Conservation (phyloP, 2,113 vertebrate species). For the Chloropsis hardwickii region DNA sequence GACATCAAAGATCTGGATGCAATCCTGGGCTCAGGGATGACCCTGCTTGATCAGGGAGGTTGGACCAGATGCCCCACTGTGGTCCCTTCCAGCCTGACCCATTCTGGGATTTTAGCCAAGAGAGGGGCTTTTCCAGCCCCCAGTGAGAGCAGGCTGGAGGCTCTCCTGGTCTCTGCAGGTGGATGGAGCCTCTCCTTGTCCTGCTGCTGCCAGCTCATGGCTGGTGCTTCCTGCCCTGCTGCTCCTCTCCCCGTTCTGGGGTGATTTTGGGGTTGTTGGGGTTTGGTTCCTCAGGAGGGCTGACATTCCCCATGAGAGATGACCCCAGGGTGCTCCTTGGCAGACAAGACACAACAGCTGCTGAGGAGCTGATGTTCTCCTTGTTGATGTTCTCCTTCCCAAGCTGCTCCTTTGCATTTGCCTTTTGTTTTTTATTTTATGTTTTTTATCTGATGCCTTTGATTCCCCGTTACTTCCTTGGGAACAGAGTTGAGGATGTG, state of each 20-base stretch:
- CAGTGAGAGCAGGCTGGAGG: not conserved
- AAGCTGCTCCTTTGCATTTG: not conserved
- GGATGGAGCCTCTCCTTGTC: not conserved
- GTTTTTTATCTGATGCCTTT: not conserved
- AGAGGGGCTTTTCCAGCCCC: not conserved
- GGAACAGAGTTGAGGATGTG: not conserved
- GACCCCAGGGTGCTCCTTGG: constrained; percentile 44
- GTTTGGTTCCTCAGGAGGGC: not conserved
- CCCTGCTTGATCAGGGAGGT: not conserved
- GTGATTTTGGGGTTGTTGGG: not conserved
- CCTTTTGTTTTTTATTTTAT: not conserved
- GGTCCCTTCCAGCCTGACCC: not conserved
- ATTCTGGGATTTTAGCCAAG: not conserved
- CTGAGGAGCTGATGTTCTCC: not conserved
- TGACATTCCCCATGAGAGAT: constrained; percentile 40
- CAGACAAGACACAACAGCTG: constrained; percentile 43
- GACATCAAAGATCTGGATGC: not conserved
- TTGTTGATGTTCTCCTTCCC: not conserved
- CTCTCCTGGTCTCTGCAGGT: rapidly evolving
- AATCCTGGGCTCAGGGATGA: not conserved
- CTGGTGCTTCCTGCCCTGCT: not conserved
- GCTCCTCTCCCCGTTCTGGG: not conserved
- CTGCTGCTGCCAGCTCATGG: not conserved
- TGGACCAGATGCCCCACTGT: not conserved
- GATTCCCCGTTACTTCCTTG: not conserved